Evolutionary conservation across 2,888 invertebrate genomes (phyloP).

Genomic region (Lacanobia oleracea): DNA sequence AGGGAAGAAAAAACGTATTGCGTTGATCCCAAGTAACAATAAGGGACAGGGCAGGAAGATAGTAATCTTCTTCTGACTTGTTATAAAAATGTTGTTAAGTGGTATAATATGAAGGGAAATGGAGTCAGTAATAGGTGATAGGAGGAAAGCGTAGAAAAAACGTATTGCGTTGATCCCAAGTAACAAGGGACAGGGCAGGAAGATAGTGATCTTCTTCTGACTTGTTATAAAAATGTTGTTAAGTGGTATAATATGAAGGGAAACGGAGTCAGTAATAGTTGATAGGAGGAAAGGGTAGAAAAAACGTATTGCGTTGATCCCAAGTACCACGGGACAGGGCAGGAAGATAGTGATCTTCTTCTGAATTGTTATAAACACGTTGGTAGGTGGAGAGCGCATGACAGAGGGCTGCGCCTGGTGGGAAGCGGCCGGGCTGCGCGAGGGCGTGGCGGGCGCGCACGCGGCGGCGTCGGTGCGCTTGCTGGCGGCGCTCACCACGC

Average conservation of each 20-base stretch:
- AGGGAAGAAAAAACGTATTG: no score
- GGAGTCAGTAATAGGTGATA: no score
- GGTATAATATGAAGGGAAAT: not conserved
- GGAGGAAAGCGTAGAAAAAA: no score
- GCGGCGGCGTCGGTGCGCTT: conserved; percentile 96
- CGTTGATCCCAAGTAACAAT: no score
- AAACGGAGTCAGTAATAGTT: no score
- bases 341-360: not conserved
- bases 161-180: no score
- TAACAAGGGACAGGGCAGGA: no score
- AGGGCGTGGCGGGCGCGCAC: conserved; percentile 96
- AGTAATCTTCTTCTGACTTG: not conserved
- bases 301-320: no score
- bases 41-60: not conserved
- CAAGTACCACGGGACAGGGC: no score
- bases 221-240: not conserved
- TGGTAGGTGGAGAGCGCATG: conserved; percentile 59
- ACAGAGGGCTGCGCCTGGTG: conserved; percentile 83
- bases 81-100: conserved; percentile 20
- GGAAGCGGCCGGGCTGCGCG: conserved; percentile 92
- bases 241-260: no score
- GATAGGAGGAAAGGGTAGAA: no score
- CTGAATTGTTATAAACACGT: not conserved
- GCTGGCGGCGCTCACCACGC: conserved; percentile 95
- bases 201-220: no score